Base-by-base conservation (phyloP, 2,113 vertebrate species). In the Sminthopsis crassicaudata region DNA sequence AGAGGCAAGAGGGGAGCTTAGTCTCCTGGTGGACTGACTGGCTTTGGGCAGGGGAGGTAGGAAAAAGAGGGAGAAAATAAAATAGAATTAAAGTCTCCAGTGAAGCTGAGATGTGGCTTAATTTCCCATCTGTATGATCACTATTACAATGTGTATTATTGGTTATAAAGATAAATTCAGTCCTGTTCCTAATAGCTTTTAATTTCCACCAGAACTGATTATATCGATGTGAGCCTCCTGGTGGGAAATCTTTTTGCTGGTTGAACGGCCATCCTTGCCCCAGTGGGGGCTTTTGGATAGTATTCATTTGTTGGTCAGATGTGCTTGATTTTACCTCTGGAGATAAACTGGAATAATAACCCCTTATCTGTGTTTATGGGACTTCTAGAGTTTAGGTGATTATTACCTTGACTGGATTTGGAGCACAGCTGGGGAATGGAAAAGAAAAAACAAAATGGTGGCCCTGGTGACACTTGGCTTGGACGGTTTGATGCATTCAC, bases 171-270 rank as follows among this genome's bases (percentile, higher is more conserved):
- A 97, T 97, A 97, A 98, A 97, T 97, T 95, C 93, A 0, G 94
- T 92, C 96, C 96, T 96, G 95, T 95, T 97, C 95, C 97, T 98
- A 97, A 97, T 97, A 96, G 96, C 96, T 97, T 97, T 97, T 97
- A 97, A 98, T 97, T 97, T 97, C 95, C 60, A 97, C 92, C 95
- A 97, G 96, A 96, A 90, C 94, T 94, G 96, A 97, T 97, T 97
- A 95, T 94, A 96, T 95, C 8, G 50, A 97, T 92, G 96, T 1
- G 0, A 93, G 96, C n/a, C 91, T 97, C 95, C 97, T 96, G 96
- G 91, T 94, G 96, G 97, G 97, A 97, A 93, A 95, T 96, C 96
- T 96, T 92, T 96, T 94, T 60, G n/a, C 53, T 84, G 95, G 95
- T 96, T 94, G 93, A 95, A 91, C 91, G 93, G 51, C 91, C 91